These are phyloP conservation scores for Sus scrofa DNA, from an alignment of 2,113 vertebrate genomes.

Conservation along the genomic window DNA sequence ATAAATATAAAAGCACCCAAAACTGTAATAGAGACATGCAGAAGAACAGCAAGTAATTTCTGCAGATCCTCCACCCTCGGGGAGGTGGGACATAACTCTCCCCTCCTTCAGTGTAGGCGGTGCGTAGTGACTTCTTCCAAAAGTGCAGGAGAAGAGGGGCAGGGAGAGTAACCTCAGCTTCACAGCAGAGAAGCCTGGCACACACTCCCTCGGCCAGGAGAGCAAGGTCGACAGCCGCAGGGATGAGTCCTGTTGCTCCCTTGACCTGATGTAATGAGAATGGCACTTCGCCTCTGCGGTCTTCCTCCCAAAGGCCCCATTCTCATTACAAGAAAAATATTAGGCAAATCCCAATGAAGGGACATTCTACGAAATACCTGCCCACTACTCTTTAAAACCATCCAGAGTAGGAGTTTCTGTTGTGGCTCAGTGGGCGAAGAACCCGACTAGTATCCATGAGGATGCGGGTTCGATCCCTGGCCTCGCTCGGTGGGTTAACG, in stretches of 20 bases:
- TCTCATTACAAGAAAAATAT: not conserved
- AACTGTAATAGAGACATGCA: not conserved
- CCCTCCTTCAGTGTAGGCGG: not conserved
- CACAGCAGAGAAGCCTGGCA: not conserved
- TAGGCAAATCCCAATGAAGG: not conserved
- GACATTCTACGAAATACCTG: not conserved
- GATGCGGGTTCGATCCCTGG: no score
- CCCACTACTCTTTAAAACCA: not conserved
- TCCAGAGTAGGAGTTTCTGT: no score
- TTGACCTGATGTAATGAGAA: not conserved
- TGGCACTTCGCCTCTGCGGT: not conserved
- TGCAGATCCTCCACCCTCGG: not conserved
- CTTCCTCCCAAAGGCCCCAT: not conserved
- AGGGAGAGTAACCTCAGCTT: not conserved
- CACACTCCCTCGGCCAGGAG: not conserved
- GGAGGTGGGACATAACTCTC: not conserved
- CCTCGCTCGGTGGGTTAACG: no score
- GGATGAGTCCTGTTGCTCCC: accelerated
- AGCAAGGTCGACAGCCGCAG: no score
- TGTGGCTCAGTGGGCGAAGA: no score
- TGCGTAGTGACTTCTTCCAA: not conserved
- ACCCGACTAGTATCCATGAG: no score
- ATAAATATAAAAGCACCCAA: not conserved
- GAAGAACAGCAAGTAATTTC: not conserved
- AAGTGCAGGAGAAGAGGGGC: not conserved